Evolutionary conservation across 2,113 vertebrate genomes (phyloP).

Genomic region (Triplophysa rosa): DNA sequence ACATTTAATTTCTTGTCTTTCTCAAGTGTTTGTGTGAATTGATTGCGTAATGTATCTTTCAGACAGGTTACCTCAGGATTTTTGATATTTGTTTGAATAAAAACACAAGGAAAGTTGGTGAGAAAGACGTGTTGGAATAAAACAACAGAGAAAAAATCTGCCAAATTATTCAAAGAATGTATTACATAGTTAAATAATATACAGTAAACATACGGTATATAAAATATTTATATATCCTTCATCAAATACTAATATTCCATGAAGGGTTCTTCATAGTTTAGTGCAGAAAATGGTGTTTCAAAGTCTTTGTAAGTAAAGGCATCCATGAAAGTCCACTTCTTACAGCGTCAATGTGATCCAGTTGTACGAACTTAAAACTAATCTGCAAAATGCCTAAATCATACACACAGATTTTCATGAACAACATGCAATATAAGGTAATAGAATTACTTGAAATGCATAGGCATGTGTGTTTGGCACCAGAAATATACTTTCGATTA

Average conservation of each 20-base stretch:
- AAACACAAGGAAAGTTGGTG: not conserved
- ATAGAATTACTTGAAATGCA: not conserved
- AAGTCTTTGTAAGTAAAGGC: not conserved
- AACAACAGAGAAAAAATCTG: slow-evolving; percentile 3
- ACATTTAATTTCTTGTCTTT: not conserved
- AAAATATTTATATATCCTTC: not conserved
- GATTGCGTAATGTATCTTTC: not conserved
- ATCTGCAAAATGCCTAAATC: too few relatives aligned
- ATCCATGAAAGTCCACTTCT: too few relatives aligned
- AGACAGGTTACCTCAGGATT: not conserved
- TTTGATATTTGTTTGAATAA: not conserved
- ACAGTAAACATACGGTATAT: not conserved
- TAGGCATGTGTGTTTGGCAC: not conserved
- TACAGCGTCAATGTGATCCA: too few relatives aligned
- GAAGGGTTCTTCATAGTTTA: not conserved
- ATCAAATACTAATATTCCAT: not conserved
- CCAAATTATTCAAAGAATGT: not conserved
- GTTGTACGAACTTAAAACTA: too few relatives aligned
- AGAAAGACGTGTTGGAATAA: not conserved
- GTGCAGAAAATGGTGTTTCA: not conserved
- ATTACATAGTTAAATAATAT: not conserved
- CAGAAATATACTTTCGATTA: not conserved
- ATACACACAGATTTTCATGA: not conserved
- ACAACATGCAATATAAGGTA: not conserved
- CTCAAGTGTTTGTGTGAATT: not conserved